Evolutionary conservation across 2,888 invertebrate genomes (phyloP).

Genomic region (Serrognathus titanus): DNA sequence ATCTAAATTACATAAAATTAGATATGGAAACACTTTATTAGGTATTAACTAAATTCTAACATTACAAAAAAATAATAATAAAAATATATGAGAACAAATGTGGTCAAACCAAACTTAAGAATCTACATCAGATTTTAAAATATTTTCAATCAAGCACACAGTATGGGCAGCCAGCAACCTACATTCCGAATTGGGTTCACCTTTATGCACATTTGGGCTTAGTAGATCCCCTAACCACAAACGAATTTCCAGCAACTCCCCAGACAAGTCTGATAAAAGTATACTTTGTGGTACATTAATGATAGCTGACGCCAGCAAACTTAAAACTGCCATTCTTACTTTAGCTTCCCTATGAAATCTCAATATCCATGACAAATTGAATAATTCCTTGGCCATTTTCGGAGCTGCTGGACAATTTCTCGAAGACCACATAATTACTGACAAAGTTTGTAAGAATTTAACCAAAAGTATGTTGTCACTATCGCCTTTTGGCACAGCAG

Average conservation of each 20-base stretch:
- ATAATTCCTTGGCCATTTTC: constrained; percentile 66
- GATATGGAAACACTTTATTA: not conserved
- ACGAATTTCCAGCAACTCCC: constrained; percentile 62
- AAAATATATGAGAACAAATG: not conserved
- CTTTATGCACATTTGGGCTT: constrained; percentile 55
- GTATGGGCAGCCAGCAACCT: constrained; percentile 62
- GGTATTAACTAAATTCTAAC: not conserved
- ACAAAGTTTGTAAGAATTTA: constrained; percentile 66
- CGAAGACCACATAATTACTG: constrained; percentile 63
- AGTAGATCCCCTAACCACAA: constrained; percentile 64
- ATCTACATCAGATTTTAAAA: constrained; percentile 39
- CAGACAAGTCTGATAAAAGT: constrained; percentile 58
- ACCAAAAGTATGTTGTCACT: constrained; percentile 65
- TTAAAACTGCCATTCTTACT: constrained; percentile 64
- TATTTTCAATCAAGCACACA: constrained; percentile 54
- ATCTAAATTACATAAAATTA: too few species aligned
- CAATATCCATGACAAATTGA: constrained; percentile 65
- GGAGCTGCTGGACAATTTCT: constrained; percentile 64
- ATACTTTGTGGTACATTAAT: constrained; percentile 59
- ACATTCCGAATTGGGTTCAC: constrained; percentile 65
- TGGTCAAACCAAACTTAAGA: not conserved
- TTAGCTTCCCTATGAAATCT: constrained; percentile 65
- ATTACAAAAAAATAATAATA: not conserved
- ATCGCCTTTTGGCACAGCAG: constrained; percentile 51
- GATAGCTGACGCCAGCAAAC: constrained; percentile 63